Conservation (phyloP, 2,888 invertebrate genomes). For the Drosophila meridionalis region DNA sequence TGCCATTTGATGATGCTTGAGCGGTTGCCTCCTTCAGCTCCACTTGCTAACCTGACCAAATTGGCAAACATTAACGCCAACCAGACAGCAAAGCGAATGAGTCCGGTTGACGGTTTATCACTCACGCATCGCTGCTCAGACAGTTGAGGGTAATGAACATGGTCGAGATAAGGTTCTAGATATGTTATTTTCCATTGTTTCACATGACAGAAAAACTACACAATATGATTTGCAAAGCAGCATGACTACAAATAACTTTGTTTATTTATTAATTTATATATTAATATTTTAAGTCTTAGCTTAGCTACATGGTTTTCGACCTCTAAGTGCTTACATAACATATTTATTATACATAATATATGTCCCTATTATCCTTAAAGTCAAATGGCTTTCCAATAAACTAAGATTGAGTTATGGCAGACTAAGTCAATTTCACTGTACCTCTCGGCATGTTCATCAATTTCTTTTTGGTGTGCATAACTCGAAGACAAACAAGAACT, state of each 20-base stretch:
- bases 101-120: conserved; percentile 29
- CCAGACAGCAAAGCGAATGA: conserved; percentile 44
- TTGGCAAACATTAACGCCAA: conserved; percentile 50
- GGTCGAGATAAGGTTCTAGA: conserved; percentile 6
- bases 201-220: neutral
- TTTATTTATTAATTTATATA: neutral
- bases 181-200: conserved; percentile 3
- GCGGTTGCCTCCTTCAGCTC: conserved; percentile 21
- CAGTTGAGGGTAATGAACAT: conserved; percentile 40
- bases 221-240: neutral
- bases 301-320: no score
- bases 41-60: conserved; percentile 50
- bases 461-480: conserved; percentile 26
- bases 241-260: neutral
- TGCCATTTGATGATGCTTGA: conserved; percentile 8
- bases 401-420: conserved; percentile 14
- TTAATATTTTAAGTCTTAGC: no score
- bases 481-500: conserved; percentile 58
- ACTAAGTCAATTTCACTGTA: conserved; percentile 37
- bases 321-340: no score
- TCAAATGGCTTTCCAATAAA: neutral
- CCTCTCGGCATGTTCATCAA: conserved; percentile 57
- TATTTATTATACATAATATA: neutral
- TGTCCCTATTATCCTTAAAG: neutral
- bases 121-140: conserved; percentile 44